These are phyloP conservation scores for Micrasema minimum DNA, from an alignment of 1,140 invertebrate genomes.

Conservation along the genomic window DNA sequence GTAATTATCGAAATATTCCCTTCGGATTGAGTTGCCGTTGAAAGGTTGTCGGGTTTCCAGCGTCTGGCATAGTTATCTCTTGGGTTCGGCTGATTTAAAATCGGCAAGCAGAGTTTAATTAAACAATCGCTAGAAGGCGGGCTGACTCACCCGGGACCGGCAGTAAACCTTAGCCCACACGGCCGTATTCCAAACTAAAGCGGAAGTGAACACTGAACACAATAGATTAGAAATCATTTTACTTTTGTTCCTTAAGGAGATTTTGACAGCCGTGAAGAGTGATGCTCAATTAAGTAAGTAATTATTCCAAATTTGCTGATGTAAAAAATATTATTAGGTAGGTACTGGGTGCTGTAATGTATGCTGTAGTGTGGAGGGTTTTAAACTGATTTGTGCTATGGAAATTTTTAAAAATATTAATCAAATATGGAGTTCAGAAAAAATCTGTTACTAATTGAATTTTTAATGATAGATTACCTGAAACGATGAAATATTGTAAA, in stretches of 20 bases:
- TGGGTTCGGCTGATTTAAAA: slow-evolving; percentile 33
- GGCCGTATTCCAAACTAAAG: slow-evolving; percentile 3
- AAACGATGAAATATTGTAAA: no score
- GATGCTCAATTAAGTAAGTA: not conserved
- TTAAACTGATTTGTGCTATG: no score
- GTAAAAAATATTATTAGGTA: not conserved
- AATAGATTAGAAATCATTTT: slow-evolving; percentile 30
- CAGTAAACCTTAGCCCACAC: slow-evolving; percentile 40
- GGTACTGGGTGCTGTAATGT: no score
- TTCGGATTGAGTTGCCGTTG: slow-evolving; percentile 22
- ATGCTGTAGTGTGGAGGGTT: no score
- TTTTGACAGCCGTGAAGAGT: not conserved
- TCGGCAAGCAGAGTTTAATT: slow-evolving; percentile 40
- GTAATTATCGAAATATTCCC: slow-evolving; percentile 24
- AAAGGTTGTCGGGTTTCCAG: slow-evolving; percentile 27
- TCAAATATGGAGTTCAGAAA: no score
- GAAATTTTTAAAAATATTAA: no score
- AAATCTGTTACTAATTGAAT: no score
- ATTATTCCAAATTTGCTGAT: not conserved
- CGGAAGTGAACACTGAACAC: slow-evolving; percentile 21
- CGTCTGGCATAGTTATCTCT: not conserved
- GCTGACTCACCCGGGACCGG: slow-evolving; percentile 22
- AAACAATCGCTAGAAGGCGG: slow-evolving; percentile 34
- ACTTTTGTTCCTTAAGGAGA: slow-evolving; percentile 10
- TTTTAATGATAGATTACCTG: no score